phyloP scores from a whole-genome alignment of 2,113 vertebrate species.

The Chiloscyllium plagiosum region DNA sequence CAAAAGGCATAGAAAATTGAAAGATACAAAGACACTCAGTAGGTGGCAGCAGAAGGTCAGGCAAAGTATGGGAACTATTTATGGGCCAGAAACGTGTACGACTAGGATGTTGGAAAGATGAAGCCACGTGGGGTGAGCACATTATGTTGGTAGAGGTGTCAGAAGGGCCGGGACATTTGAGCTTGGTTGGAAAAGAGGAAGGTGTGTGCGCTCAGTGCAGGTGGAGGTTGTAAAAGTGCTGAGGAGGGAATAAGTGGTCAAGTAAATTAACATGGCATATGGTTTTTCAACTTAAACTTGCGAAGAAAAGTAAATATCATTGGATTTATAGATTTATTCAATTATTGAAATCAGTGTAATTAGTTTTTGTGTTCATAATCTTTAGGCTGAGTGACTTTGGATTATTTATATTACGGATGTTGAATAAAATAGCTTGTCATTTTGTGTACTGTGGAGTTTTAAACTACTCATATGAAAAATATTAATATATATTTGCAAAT shows the following conservation, averaged over 20 bases:
- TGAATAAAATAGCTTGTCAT: neutral
- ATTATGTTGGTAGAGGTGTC: neutral
- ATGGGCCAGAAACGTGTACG: neutral
- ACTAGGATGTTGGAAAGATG: neutral
- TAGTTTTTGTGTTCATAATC: neutral
- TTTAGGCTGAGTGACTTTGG: neutral
- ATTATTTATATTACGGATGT: neutral
- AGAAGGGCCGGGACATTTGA: neutral
- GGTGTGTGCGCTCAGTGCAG: neutral
- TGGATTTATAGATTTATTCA: neutral
- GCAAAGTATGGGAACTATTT: neutral
- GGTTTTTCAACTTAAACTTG: neutral
- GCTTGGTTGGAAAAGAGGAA: neutral
- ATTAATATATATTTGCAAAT: too few species aligned
- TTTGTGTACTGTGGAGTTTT: neutral
- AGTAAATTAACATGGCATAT: neutral
- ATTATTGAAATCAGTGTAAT: neutral
- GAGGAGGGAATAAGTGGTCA: neutral
- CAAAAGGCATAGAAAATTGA: neutral
- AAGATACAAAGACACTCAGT: neutral
- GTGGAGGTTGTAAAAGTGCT: neutral
- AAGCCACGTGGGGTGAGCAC: neutral
- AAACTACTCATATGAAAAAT: too few species aligned
- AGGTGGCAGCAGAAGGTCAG: neutral
- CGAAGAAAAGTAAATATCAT: neutral